A percentile compares a stretch with the other conserved stretches of the same genome.
Evolutionary conservation across 2,797 vertebrate species (phyloP).

Genomic region (Acrossocheilus fasciatus): DNA sequence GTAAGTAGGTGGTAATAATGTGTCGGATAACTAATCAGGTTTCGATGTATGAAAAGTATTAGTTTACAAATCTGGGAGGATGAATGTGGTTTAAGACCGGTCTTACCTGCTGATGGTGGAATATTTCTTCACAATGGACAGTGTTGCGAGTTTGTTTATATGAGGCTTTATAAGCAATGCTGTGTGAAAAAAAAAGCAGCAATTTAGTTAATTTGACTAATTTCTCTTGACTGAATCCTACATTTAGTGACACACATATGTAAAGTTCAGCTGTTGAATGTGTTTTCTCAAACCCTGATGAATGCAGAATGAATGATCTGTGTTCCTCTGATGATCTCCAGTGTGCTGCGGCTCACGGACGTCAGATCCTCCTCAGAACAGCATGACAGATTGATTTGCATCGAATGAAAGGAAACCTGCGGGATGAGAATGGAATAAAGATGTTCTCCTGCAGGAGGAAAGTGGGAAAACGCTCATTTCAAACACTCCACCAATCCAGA

Average conservation of each 20-base stretch:
- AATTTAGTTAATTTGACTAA: too few species aligned
- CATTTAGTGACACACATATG: not conserved
- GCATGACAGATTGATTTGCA: constrained; percentile 96
- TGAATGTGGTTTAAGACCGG: too few species aligned
- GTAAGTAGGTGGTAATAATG: not conserved
- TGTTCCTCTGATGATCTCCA: constrained; percentile 85
- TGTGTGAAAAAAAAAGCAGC: too few species aligned
- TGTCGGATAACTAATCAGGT: not conserved
- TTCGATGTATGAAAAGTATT: too few species aligned
- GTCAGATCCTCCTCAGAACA: constrained; percentile 91
- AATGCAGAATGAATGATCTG: constrained; percentile 70
- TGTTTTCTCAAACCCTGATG: not conserved
- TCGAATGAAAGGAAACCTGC: constrained; percentile 88
- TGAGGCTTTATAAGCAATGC: too few species aligned
- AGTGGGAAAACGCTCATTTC: constrained; percentile 86
- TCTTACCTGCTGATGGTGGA: too few species aligned
- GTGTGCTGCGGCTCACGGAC: constrained; percentile 77
- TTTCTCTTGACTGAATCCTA: not conserved
- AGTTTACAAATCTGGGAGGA: too few species aligned
- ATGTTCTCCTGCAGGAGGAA: constrained; percentile 87
- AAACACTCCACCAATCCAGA: constrained; percentile 82
- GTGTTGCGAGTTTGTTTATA: too few species aligned
- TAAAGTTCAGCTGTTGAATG: not conserved
- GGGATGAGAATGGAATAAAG: constrained; percentile 92
- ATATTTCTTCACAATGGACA: too few species aligned